Base-by-base conservation (phyloP, 2,797 vertebrate genomes). In the Diceros bicornis region DNA sequence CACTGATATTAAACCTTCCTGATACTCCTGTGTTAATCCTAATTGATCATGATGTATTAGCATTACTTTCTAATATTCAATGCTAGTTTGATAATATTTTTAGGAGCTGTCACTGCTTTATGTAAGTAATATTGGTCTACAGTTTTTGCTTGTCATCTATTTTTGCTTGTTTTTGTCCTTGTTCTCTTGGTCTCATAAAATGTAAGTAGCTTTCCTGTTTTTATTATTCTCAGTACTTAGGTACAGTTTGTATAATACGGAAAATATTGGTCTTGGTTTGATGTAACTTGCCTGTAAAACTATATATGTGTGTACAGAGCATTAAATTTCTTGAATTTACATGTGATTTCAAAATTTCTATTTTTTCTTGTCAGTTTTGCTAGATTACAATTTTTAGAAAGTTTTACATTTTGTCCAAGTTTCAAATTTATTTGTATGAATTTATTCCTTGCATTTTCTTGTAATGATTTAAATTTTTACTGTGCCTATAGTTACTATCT, bases 21-120 rank as follows among this genome's bases (percentile, higher is more conserved):
- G 20, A 52, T 69, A 83, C 8, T 82, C 52, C 25, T 61, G n/a
- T 12, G 12, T 12, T 12, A 50, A 50, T 50, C 50, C 50, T 50
- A 50, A 50, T 14, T 12, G 50, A 50, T 50, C 12, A 50, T 12
- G 11, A 3, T n/a, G 4, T 50, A 66, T 57, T 72, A 64, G 13
- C 79, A 50, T 64, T 81, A 87, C 18, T 57, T 61, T 82, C 16
- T 44, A 68, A 59, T 50, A 92, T 25, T 25, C 37, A 88, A 14
- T 50, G 27, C 29, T 71, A n/a, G 41, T 52, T 77, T 88, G 41
- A n/a, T 29, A 69, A 93, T 77, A 89, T 82, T n/a, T 91, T 96
- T 77, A 83, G n/a, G 23, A 69, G 27, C 20, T 41, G 12, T 75
- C 61, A 41, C 62, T 85, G 25, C 44, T 81, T 74, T 91, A 25